Conservation (phyloP, 1,140 invertebrate genomes). For the Coelopa frigida region DNA sequence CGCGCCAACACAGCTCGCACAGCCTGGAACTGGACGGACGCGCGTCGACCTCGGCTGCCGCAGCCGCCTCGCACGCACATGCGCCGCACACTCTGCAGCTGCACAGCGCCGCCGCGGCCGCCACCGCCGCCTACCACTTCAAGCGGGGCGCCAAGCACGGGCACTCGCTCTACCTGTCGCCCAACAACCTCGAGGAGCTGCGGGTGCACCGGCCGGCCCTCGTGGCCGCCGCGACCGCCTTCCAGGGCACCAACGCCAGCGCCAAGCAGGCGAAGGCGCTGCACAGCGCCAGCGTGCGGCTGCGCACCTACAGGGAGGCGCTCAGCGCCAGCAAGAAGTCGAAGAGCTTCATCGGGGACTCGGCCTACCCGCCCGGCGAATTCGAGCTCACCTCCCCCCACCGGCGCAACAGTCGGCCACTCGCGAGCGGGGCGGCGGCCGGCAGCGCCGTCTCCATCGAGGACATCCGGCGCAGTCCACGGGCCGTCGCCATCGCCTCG, state of each 20-base stretch:
- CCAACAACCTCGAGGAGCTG: slow-evolving; percentile 39
- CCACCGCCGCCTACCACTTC: slow-evolving; percentile 39
- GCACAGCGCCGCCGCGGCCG: slow-evolving; percentile 37
- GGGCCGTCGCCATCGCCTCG: slow-evolving; percentile 23
- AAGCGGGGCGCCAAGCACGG: slow-evolving; percentile 38
- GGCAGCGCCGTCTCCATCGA: slow-evolving; percentile 25
- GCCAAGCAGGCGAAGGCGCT: slow-evolving; percentile 42
- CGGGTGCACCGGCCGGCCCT: slow-evolving; percentile 33
- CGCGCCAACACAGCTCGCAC: slow-evolving; percentile 40
- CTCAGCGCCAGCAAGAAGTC: slow-evolving; percentile 42
- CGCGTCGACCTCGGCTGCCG: slow-evolving; percentile 29
- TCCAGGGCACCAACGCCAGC: slow-evolving; percentile 41
- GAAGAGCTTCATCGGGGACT: slow-evolving; percentile 42
- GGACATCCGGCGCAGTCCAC: slow-evolving; percentile 40
- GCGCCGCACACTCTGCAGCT: slow-evolving; percentile 25
- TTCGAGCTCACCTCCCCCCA: slow-evolving; percentile 43
- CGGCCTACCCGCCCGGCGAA: slow-evolving; percentile 26
- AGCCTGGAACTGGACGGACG: slow-evolving; percentile 38
- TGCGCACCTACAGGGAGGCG: slow-evolving; percentile 38
- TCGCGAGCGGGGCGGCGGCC: slow-evolving; percentile 29
- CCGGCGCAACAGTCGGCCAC: slow-evolving; percentile 42
- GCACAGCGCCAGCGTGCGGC: slow-evolving; percentile 39
- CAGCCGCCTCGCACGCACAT: slow-evolving; percentile 14
- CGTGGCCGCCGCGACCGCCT: slow-evolving; percentile 33
- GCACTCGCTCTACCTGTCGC: slow-evolving; percentile 38